These are phyloP conservation scores for Sminthurides bifidus DNA, from an alignment of 1,140 invertebrate species.

Conservation along the genomic window DNA sequence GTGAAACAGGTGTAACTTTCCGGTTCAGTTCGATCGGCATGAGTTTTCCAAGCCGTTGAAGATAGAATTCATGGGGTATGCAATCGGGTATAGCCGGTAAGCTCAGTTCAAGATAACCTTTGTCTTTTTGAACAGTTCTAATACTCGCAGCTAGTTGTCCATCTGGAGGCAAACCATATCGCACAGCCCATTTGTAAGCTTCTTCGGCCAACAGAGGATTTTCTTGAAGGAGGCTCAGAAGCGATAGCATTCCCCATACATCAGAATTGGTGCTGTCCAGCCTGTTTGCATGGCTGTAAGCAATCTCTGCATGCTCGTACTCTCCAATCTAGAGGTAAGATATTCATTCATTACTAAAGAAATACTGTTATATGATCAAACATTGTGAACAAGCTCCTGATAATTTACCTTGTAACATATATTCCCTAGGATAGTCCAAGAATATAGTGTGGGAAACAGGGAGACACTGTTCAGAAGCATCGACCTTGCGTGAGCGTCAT, in stretches of 20 bases:
- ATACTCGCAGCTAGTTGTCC: conserved; percentile 21
- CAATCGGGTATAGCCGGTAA: conserved; percentile 25
- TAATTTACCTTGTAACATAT: conserved; percentile 33
- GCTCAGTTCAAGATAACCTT: conserved; percentile 17
- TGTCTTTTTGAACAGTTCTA: conserved; percentile 13
- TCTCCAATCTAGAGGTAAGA: conserved; percentile 31
- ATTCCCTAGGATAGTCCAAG: conserved; percentile 37
- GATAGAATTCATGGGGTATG: conserved; percentile 21
- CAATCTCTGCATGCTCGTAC: conserved; percentile 35
- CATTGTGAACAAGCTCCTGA: not conserved
- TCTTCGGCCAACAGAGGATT: conserved; percentile 19
- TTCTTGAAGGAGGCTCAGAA: conserved; percentile 33
- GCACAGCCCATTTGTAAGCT: conserved; percentile 27
- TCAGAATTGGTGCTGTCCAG: conserved; percentile 35
- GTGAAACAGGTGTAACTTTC: no score
- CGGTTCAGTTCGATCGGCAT: not conserved
- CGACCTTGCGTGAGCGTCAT: conserved; percentile 12
- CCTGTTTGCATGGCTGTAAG: conserved; percentile 36
- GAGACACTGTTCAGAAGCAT: conserved; percentile 27
- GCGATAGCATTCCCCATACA: conserved; percentile 37
- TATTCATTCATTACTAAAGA: not conserved
- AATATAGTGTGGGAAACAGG: conserved; percentile 32
- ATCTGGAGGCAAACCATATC: conserved; percentile 23
- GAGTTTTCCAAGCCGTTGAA: conserved; percentile 9
- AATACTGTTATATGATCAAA: not conserved